These are phyloP conservation scores for Falco columbarius DNA, from an alignment of 2,797 vertebrate genomes.

Conservation along the genomic window DNA sequence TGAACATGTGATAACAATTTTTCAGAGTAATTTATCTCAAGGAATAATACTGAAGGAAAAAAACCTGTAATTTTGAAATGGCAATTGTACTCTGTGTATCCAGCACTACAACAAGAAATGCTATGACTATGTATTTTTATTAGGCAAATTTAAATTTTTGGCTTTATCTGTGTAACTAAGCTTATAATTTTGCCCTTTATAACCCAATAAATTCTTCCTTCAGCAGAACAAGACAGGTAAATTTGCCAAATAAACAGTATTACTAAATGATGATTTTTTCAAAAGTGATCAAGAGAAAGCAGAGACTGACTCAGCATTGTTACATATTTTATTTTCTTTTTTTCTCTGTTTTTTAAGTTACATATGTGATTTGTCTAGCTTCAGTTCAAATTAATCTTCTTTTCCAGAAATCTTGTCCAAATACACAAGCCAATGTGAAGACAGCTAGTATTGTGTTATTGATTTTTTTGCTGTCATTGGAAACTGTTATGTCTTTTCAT, in stretches of 20 bases:
- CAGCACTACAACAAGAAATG: neutral
- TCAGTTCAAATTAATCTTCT: constrained; percentile 5
- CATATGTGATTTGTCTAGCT: neutral
- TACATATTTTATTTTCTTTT: neutral
- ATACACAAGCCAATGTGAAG: neutral
- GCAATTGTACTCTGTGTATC: neutral
- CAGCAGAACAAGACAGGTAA: neutral
- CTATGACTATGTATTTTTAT: neutral
- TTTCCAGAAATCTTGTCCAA: neutral
- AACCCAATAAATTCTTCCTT: neutral
- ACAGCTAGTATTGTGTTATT: neutral
- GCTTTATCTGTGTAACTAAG: neutral
- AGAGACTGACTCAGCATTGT: neutral
- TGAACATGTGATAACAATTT: neutral
- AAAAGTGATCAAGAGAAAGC: neutral
- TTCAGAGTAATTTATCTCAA: neutral
- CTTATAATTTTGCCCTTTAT: neutral
- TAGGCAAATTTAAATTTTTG: neutral
- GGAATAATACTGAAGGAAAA: neutral
- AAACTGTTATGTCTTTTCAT: neutral
- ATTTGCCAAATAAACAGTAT: neutral
- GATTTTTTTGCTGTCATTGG: neutral
- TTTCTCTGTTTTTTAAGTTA: neutral
- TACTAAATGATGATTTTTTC: neutral
- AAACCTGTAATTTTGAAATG: neutral